These are phyloP conservation scores for Drosophila mimica DNA, from an alignment of 2,888 invertebrate genomes.

Conservation along the genomic window DNA sequence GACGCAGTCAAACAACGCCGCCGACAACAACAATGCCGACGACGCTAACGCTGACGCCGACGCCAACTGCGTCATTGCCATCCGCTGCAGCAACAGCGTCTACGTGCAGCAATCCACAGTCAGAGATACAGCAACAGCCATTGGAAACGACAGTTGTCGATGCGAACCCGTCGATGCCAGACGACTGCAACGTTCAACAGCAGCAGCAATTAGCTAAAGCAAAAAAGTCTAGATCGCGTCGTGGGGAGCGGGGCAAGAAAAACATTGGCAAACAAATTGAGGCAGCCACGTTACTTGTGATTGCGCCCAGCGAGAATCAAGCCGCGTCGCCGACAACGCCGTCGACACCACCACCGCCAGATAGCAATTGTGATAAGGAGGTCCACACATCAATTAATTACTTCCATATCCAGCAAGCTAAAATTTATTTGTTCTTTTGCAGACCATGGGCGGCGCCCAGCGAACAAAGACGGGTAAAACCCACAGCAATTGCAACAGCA, in stretches of 20 bases:
- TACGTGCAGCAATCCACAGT: constrained; percentile 45
- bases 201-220: constrained; percentile 34
- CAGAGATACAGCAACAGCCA: constrained; percentile 64
- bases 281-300: constrained; percentile 53
- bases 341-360: constrained; percentile 26
- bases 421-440: neutral
- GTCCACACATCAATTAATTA: constrained; percentile 20
- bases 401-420: neutral
- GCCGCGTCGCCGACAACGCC: constrained; percentile 20
- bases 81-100: constrained; percentile 22
- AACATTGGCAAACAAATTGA: constrained; percentile 41
- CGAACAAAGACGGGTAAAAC: constrained; percentile 55
- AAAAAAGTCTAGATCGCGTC: constrained; percentile 66
- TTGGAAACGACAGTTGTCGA: constrained; percentile 65
- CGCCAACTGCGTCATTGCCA: constrained; percentile 33
- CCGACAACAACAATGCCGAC: constrained; percentile 66
- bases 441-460: constrained; percentile 64
- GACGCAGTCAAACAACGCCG: constrained; percentile 86
- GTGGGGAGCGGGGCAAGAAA: constrained; percentile 75
- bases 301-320: constrained; percentile 52
- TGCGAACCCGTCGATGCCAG: constrained; percentile 70
- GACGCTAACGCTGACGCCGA: constrained; percentile 32
- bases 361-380: constrained; percentile 73
- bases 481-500: constrained; percentile 24
- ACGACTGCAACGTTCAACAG: constrained; percentile 58